These are phyloP conservation scores for Julus scanicus DNA, from an alignment of 2,888 invertebrate species.

Conservation along the genomic window DNA sequence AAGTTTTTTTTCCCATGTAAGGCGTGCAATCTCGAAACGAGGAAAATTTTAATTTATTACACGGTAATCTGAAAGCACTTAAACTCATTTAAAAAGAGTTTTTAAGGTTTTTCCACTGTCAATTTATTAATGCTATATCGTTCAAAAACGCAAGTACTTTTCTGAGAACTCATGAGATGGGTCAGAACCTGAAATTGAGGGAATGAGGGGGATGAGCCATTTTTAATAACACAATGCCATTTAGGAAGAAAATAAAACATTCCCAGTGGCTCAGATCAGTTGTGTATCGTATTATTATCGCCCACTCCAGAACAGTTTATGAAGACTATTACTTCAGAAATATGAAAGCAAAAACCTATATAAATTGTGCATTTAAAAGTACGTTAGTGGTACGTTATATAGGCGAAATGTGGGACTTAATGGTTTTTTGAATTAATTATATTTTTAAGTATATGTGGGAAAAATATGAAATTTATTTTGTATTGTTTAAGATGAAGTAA, in stretches of 20 bases:
- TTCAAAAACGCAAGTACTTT: background rate
- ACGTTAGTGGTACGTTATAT: no score
- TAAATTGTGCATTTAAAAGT: no score
- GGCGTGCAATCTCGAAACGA: background rate
- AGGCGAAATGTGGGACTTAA: no score
- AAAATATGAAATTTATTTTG: no score
- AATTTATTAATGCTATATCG: conserved; percentile 32
- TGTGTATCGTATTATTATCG: background rate
- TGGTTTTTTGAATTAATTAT: no score
- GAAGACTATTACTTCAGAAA: background rate
- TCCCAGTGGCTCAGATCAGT: background rate
- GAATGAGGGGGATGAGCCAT: background rate
- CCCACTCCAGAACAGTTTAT: background rate
- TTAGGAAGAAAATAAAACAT: background rate
- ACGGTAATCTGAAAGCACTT: conserved; percentile 23
- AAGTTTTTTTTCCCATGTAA: conserved; percentile 21
- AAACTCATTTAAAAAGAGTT: background rate
- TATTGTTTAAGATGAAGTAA: no score
- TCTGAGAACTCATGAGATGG: background rate
- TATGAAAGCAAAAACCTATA: background rate
- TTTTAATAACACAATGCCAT: background rate
- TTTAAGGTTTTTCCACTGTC: background rate
- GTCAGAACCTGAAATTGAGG: background rate
- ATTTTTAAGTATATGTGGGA: no score
- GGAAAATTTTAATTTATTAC: conserved; percentile 36